These are phyloP conservation scores for Eulemur rubriventer DNA, from an alignment of 2,797 vertebrate genomes.

Conservation along the genomic window DNA sequence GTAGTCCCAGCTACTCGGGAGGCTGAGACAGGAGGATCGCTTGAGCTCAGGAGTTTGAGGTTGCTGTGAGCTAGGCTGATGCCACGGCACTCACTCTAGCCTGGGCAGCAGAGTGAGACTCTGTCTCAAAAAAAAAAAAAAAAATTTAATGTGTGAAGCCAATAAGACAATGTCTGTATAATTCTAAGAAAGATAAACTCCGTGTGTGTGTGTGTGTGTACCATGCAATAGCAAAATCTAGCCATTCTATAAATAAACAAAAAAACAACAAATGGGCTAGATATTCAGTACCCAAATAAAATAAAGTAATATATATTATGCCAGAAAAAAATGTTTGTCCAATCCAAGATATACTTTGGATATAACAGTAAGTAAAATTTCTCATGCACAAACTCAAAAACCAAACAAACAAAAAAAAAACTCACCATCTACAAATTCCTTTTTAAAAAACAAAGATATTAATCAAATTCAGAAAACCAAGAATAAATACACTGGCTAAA, in stretches of 20 bases:
- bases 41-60: no score
- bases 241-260: not conserved
- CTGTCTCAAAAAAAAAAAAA: no score
- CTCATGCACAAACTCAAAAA: not conserved
- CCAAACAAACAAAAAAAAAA: not conserved
- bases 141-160: not conserved
- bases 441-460: not conserved
- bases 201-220: not conserved
- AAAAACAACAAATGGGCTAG: not conserved
- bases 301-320: not conserved
- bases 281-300: not conserved
- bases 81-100: no score
- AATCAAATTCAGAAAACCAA: not conserved
- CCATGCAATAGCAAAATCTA: not conserved
- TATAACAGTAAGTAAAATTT: not conserved
- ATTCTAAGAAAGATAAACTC: not conserved
- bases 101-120: no score
- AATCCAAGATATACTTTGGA: not conserved
- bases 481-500: not conserved
- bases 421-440: no score
- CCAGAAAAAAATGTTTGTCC: not conserved
- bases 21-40: no score
- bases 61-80: no score
- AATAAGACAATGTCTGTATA: not conserved
- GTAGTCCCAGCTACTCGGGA: no score